These are phyloP conservation scores for Gallinago solitaria DNA, from an alignment of 2,797 vertebrate genomes.

Conservation along the genomic window DNA sequence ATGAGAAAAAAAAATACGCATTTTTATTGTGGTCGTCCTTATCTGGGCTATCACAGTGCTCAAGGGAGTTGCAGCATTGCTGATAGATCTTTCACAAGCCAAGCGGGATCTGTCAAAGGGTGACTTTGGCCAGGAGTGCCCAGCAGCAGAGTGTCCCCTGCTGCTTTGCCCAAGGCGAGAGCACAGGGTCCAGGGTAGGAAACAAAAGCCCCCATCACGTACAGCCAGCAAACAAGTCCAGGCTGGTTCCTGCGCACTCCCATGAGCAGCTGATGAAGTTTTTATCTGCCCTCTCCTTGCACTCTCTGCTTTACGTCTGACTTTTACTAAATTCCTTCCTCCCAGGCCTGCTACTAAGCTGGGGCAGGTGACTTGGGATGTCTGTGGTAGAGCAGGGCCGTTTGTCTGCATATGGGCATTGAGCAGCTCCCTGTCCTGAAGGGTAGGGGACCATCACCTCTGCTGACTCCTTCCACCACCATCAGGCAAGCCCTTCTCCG, in stretches of 20 bases:
- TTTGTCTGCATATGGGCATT: not conserved
- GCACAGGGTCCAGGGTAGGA: rapidly evolving
- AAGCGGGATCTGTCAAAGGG: not conserved
- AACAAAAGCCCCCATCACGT: rapidly evolving
- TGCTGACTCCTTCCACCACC: not conserved
- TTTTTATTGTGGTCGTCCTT: not conserved
- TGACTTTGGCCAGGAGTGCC: not conserved
- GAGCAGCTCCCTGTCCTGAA: not conserved
- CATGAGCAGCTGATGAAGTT: not conserved
- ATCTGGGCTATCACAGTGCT: not conserved
- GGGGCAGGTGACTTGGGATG: rapidly evolving
- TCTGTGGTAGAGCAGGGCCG: rapidly evolving
- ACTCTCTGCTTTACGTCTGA: not conserved
- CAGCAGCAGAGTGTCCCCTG: not conserved
- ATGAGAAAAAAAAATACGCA: not conserved
- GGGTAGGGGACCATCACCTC: not conserved
- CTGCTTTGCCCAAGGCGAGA: not conserved
- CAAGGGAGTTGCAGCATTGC: not conserved
- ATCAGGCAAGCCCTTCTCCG: not conserved
- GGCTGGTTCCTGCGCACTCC: not conserved
- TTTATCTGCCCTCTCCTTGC: not conserved
- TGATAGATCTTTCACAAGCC: not conserved
- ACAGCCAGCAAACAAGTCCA: not conserved
- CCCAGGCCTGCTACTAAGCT: not conserved
- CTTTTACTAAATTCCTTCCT: not conserved